phyloP scores from a whole-genome alignment of 2,888 invertebrate species.

The Nomada ruficornis region DNA sequence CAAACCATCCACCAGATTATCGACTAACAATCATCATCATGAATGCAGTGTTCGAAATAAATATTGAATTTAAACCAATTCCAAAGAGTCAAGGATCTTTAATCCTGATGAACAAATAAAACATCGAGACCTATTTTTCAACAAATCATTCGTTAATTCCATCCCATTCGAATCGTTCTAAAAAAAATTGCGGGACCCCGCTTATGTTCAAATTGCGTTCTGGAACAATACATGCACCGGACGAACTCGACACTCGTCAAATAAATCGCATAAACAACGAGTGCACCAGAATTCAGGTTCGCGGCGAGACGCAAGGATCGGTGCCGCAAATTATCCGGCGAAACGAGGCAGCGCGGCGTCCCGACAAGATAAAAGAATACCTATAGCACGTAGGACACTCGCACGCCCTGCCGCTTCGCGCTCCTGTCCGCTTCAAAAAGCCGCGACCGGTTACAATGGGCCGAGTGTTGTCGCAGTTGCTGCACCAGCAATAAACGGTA shows the following conservation, averaged over 20 bases:
- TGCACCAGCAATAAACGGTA: constrained; percentile 70
- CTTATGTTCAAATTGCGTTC: not conserved
- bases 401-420: constrained; percentile 9
- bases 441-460: constrained; percentile 50
- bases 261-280: constrained; percentile 16
- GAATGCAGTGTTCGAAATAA: too few species aligned
- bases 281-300: not conserved
- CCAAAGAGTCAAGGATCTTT: too few species aligned
- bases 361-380: constrained; percentile 31
- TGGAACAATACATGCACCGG: not conserved
- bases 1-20: too few species aligned
- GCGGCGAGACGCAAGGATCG: not conserved
- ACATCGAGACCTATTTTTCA: too few species aligned
- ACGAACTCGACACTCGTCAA: not conserved
- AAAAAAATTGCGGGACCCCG: not conserved
- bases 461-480: constrained; percentile 58
- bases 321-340: constrained; percentile 45
- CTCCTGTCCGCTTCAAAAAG: constrained; percentile 46
- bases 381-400: constrained; percentile 19
- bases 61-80: too few species aligned
- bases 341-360: constrained; percentile 27
- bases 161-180: not conserved
- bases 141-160: too few species aligned
- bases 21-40: too few species aligned
- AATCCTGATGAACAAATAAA: too few species aligned